phyloP scores from a whole-genome alignment of 2,797 vertebrate species.

The Chaetodon trifasciatus region DNA sequence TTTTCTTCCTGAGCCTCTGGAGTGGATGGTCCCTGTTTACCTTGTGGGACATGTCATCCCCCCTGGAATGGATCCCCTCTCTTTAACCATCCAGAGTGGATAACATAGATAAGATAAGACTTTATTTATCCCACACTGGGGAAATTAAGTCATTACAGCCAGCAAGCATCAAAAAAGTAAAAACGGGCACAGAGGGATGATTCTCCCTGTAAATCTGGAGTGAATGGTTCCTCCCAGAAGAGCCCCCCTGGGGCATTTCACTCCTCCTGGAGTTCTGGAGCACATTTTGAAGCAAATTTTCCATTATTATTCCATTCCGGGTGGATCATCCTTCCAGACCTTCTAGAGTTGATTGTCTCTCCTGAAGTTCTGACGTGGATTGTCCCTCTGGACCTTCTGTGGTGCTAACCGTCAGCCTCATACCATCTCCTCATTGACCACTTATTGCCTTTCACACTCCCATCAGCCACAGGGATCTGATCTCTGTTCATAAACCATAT shows the following conservation, averaged over 20 bases:
- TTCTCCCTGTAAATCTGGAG: not conserved
- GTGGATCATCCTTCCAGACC: not conserved
- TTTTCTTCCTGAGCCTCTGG: not conserved
- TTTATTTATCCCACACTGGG: too few relatives aligned
- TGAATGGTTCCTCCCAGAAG: not conserved
- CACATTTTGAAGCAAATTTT: not conserved
- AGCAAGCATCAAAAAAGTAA: too few relatives aligned
- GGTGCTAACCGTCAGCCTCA: slow-evolving; percentile 91
- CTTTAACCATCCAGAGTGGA: too few relatives aligned
- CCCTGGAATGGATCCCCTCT: not conserved
- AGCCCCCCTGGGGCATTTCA: not conserved
- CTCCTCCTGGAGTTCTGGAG: not conserved
- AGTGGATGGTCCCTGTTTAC: not conserved
- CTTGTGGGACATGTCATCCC: too few relatives aligned
- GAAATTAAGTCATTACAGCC: too few relatives aligned
- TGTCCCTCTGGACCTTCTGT: slow-evolving; percentile 82
- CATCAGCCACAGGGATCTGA: slow-evolving; percentile 57
- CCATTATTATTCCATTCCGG: not conserved
- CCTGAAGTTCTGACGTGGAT: slow-evolving; percentile 30
- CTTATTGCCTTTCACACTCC: slow-evolving; percentile 77
- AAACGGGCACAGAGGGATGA: too few relatives aligned
- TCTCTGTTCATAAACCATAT: slow-evolving; percentile 56
- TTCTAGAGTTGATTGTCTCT: not conserved
- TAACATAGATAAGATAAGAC: too few relatives aligned
- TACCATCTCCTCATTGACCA: slow-evolving; percentile 80